Conservation (phyloP, 2,888 invertebrate genomes). For the Trissoscelio sp. region DNA sequence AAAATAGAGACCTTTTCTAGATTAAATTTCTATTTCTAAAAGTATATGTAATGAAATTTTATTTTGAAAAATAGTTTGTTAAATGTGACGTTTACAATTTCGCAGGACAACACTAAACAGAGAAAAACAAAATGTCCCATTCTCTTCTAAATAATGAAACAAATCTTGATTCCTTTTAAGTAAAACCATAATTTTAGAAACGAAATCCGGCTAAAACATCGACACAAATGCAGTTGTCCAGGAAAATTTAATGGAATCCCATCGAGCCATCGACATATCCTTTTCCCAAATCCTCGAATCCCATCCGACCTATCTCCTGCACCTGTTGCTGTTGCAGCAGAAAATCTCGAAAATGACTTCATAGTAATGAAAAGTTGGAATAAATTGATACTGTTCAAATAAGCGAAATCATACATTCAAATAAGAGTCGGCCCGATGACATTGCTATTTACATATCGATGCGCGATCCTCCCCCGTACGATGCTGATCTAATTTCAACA, state of each 20-base stretch:
- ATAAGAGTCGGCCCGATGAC: conserved; percentile 31
- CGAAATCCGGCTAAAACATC: not conserved
- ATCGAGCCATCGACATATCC: conserved; percentile 15
- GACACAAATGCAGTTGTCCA: conserved; percentile 15
- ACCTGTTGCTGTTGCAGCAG: conserved; percentile 54
- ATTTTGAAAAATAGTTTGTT: too few relatives aligned
- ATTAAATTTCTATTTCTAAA: too few relatives aligned
- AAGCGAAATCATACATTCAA: conserved; percentile 51
- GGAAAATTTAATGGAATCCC: conserved; percentile 26
- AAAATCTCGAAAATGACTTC: conserved; percentile 45
- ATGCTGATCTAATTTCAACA: conserved; percentile 54
- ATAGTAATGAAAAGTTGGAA: conserved; percentile 50
- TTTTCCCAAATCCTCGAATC: conserved; percentile 24
- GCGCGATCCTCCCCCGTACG: conserved; percentile 45
- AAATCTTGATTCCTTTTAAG: not conserved
- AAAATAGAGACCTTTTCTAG: too few relatives aligned
- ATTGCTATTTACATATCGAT: conserved; percentile 49
- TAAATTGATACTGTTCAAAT: conserved; percentile 47
- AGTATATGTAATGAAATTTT: too few relatives aligned
- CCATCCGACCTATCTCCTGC: conserved; percentile 8
- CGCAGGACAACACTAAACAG: too few relatives aligned
- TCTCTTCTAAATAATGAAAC: not conserved
- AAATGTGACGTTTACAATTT: too few relatives aligned
- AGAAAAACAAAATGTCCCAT: too few relatives aligned
- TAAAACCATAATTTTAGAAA: not conserved